Conservation (phyloP, 2,113 vertebrate genomes). For the Ciconia maguari region DNA sequence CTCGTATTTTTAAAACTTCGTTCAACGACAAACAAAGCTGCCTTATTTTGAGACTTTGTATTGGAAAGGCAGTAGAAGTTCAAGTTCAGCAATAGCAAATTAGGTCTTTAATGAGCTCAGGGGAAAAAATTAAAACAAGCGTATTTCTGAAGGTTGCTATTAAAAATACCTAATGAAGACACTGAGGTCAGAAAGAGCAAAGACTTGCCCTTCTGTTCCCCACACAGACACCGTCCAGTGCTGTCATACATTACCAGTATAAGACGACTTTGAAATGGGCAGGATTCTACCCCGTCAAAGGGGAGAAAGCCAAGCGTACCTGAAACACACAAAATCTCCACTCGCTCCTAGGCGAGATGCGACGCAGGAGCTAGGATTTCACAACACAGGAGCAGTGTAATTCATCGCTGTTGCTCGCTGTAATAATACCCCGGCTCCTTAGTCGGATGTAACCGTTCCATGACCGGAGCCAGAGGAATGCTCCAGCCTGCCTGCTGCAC, state of each 20-base stretch:
- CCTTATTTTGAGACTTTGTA: neutral
- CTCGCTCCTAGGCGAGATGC: neutral
- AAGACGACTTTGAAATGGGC: neutral
- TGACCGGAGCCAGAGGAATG: neutral
- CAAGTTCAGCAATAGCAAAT: neutral
- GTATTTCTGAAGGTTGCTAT: neutral
- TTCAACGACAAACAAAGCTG: neutral
- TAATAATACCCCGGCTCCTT: neutral
- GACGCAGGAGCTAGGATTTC: constrained; percentile 27
- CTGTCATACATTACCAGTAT: accelerated
- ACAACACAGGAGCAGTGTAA: constrained; percentile 11
- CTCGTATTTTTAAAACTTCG: neutral
- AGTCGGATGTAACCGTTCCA: neutral
- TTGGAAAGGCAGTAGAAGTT: neutral
- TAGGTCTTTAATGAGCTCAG: neutral
- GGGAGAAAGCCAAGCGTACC: neutral
- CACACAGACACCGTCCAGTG: accelerated
- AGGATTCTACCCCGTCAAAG: accelerated
- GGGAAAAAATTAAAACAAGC: neutral
- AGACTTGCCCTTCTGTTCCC: neutral
- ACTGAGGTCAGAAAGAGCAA: neutral
- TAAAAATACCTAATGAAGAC: neutral
- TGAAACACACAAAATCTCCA: neutral
- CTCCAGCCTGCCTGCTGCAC: neutral
- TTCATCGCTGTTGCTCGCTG: neutral